Evolutionary conservation across 2,888 invertebrate species (phyloP).

Genomic region (Sepioteuthis lessoniana): DNA sequence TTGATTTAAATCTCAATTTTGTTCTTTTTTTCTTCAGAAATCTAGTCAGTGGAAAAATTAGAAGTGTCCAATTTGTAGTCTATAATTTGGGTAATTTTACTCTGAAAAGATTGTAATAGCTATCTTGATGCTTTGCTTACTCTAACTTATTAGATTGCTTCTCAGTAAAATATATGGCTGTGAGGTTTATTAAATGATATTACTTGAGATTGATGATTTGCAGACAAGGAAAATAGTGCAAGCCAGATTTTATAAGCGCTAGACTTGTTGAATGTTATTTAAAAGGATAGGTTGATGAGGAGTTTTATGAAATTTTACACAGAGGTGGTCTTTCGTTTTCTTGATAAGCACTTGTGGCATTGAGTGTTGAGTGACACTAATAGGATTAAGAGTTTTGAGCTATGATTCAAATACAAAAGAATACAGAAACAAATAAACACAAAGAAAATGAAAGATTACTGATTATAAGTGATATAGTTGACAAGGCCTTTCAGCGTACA

Average conservation of each 20-base stretch:
- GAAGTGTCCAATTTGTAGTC: neutral
- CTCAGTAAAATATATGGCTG: neutral
- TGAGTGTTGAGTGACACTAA: constrained; percentile 2
- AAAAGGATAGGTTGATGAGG: neutral
- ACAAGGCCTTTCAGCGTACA: no score
- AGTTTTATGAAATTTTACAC: neutral
- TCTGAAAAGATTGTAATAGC: neutral
- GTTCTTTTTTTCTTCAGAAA: neutral
- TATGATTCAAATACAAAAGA: no score
- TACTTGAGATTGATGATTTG: neutral
- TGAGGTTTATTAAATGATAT: neutral
- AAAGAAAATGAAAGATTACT: no score
- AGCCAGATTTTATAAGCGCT: neutral
- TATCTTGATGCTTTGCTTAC: neutral
- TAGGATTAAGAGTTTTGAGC: neutral
- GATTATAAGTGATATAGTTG: no score
- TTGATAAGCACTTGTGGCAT: neutral
- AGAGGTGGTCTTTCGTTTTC: neutral
- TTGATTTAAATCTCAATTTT: neutral
- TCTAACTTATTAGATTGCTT: neutral
- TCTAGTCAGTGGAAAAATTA: neutral
- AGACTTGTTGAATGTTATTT: constrained; percentile 33
- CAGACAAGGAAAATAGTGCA: neutral
- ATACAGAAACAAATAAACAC: no score
- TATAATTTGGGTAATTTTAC: neutral